Conservation (phyloP, 2,888 invertebrate species). For the Athrips mouffetella region DNA sequence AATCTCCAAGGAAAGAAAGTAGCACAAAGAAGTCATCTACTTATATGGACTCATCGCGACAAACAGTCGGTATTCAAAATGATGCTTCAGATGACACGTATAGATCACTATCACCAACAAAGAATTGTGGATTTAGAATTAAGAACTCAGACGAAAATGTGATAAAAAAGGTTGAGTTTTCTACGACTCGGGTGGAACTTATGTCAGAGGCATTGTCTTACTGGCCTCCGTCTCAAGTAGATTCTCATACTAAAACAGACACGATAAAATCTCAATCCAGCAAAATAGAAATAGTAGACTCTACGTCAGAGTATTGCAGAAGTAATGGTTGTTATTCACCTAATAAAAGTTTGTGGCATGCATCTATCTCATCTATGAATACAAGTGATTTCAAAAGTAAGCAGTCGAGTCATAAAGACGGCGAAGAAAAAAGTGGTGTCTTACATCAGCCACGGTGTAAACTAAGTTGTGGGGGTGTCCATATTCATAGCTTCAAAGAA, state of each 20-base stretch:
- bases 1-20: background rate
- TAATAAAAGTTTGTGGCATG: slow-evolving; percentile 21
- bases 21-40: background rate
- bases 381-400: slow-evolving; percentile 30
- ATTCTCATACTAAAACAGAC: slow-evolving; percentile 30
- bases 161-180: slow-evolving; percentile 25
- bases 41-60: background rate
- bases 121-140: slow-evolving; percentile 43
- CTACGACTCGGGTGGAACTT: slow-evolving; percentile 26
- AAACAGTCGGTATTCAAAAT: background rate
- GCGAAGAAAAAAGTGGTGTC: slow-evolving; percentile 22
- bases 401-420: slow-evolving; percentile 24
- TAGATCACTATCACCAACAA: slow-evolving; percentile 23
- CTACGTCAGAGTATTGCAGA: slow-evolving; percentile 34
- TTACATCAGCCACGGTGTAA: slow-evolving; percentile 34
- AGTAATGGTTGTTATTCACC: slow-evolving; percentile 22
- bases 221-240: slow-evolving; percentile 10
- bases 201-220: slow-evolving; percentile 7
- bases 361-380: slow-evolving; percentile 23
- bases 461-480: slow-evolving; percentile 53
- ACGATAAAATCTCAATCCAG: slow-evolving; percentile 34
- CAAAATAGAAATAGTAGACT: slow-evolving; percentile 35
- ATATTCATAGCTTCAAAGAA: slow-evolving; percentile 62
- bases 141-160: slow-evolving; percentile 41
- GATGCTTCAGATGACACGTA: background rate